A percentile compares a stretch with the other conserved stretches of the same genome.
phyloP scores from a whole-genome alignment of 30 jellyfish, hydroid and myxozoan species.

The Sanderia malayensis region DNA sequence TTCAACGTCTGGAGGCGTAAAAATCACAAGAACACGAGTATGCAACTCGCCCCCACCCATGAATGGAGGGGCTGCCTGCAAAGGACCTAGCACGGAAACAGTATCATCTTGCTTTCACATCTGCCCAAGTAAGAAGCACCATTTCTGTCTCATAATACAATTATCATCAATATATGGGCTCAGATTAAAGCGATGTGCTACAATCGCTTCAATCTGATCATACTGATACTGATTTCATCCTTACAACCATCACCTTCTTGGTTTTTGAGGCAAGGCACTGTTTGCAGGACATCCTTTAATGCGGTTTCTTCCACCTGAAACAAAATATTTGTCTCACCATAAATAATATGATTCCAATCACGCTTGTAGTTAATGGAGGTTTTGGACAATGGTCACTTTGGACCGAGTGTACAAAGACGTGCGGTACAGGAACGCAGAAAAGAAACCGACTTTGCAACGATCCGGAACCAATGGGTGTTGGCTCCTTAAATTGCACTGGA shows the following conservation, averaged over 20 bases:
- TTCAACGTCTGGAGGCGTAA: slow-evolving; percentile 74
- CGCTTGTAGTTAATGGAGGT: slow-evolving; percentile 92
- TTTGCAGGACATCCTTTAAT: no score
- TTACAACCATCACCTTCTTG: no score
- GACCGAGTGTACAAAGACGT: slow-evolving; percentile 71
- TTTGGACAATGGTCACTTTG: slow-evolving; percentile 84
- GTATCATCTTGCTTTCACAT: slow-evolving; percentile 61
- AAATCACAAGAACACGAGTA: slow-evolving; percentile 63
- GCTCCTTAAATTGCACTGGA: slow-evolving; percentile 79
- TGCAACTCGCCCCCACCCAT: slow-evolving; percentile 97
- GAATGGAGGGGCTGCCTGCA: slow-evolving; percentile 84
- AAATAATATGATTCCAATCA: no score
- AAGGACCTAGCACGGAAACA: slow-evolving; percentile 58
- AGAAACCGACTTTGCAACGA: slow-evolving; percentile 71
- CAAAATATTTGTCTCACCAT: no score
- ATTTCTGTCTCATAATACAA: no score
- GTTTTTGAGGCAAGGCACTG: no score
- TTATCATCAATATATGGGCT: no score
- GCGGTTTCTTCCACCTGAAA: no score
- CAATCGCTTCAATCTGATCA: no score
- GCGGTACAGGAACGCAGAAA: slow-evolving; percentile 81
- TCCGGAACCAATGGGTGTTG: slow-evolving; percentile 81
- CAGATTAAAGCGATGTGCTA: no score
- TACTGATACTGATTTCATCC: no score
- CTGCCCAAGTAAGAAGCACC: slow-evolving; percentile 75